phyloP scores from a whole-genome alignment of 2,888 invertebrate species.

The Sphaerolaimus hirsutus region DNA sequence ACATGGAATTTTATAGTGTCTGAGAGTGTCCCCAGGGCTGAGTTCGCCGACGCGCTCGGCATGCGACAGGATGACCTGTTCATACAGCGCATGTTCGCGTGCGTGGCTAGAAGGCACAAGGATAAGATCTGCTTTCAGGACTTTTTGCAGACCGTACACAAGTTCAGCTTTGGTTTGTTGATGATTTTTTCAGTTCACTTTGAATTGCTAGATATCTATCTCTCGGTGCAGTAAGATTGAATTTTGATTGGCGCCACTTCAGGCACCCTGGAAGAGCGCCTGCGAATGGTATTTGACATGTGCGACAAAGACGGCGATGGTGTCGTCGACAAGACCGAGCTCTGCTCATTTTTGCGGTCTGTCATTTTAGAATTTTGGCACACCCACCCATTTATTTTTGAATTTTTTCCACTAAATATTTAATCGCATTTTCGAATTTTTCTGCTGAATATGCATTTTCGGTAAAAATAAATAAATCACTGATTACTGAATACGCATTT shows the following conservation, averaged over 20 bases:
- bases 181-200: neutral
- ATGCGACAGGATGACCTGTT: conserved; percentile 84
- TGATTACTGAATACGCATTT: too few species aligned
- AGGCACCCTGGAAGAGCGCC: neutral
- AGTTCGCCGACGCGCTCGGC: conserved; percentile 77
- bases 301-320: conserved; percentile 81
- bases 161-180: conserved; percentile 12
- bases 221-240: too few species aligned
- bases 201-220: too few species aligned
- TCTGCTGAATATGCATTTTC: too few species aligned
- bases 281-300: conserved; percentile 70
- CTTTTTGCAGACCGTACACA: conserved; percentile 70
- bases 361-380: neutral
- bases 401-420: too few species aligned
- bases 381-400: too few species aligned
- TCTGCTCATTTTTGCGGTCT: conserved; percentile 62
- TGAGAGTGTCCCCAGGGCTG: conserved; percentile 38
- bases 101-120: conserved; percentile 57
- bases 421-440: too few species aligned
- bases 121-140: conserved; percentile 72
- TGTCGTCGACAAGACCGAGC: conserved; percentile 69
- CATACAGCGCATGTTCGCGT: conserved; percentile 87
- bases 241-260: neutral
- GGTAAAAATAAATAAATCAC: too few species aligned
- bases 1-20: too few species aligned